A percentile compares a stretch with the other conserved stretches of the same genome.
phyloP scores from a whole-genome alignment of 2,797 vertebrate genomes.

The Tragelaphus oryx region DNA sequence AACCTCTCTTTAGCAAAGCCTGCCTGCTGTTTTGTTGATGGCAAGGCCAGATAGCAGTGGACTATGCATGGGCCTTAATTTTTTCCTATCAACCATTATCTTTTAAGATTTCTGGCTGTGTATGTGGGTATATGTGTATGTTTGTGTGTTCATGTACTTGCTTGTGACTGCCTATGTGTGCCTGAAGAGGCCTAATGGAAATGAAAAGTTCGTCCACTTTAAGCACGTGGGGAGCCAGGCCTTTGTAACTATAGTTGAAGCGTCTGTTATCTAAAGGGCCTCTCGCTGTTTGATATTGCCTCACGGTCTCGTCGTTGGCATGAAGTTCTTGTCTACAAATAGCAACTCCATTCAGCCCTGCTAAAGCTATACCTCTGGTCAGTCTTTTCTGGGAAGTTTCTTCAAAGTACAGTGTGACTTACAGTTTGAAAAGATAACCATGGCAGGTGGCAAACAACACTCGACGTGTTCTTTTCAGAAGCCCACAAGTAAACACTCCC shows the following conservation, averaged over 20 bases:
- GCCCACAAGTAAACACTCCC: neutral
- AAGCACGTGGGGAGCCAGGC: neutral
- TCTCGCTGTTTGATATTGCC: neutral
- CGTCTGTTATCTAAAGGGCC: neutral
- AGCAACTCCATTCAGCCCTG: neutral
- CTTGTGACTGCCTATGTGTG: neutral
- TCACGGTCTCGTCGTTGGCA: neutral
- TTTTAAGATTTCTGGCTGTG: neutral
- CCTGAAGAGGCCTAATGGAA: neutral
- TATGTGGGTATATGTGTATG: neutral
- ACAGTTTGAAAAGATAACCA: neutral
- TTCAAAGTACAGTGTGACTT: neutral
- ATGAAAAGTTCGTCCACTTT: neutral
- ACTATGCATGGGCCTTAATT: neutral
- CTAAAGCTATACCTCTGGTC: neutral
- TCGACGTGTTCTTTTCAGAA: neutral
- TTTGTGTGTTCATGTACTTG: neutral
- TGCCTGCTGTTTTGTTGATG: neutral
- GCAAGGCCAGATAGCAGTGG: neutral
- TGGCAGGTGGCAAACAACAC: neutral
- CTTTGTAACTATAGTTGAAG: neutral
- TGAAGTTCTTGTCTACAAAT: neutral
- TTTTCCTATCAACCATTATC: neutral
- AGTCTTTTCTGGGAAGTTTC: neutral
- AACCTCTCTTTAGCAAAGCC: neutral